phyloP scores from a whole-genome alignment of 2,888 invertebrate species.

The Sarcophaga carnaria region DNA sequence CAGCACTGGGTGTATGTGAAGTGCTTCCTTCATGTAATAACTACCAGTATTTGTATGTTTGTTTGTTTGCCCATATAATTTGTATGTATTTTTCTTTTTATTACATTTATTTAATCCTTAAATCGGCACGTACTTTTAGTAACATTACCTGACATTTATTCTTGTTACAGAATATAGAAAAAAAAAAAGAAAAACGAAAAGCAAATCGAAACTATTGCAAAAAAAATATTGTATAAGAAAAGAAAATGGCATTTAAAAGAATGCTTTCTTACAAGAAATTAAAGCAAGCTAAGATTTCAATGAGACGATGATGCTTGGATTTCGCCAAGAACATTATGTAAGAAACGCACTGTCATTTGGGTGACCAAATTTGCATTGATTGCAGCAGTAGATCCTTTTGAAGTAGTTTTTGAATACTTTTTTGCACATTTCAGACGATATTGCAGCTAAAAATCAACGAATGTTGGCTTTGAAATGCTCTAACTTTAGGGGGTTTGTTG shows the following conservation, averaged over 20 bases:
- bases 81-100: slow-evolving; percentile 40
- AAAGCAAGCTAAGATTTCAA: too few relatives aligned
- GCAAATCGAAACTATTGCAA: background rate
- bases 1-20: too few relatives aligned
- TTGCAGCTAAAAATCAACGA: too few relatives aligned
- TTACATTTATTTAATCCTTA: slow-evolving; percentile 40
- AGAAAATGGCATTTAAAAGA: background rate
- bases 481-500: too few relatives aligned
- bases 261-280: background rate
- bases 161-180: slow-evolving; percentile 14
- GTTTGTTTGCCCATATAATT: slow-evolving; percentile 4
- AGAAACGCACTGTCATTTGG: too few relatives aligned
- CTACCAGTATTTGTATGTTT: background rate
- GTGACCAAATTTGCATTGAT: too few relatives aligned
- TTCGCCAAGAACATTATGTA: too few relatives aligned
- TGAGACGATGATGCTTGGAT: too few relatives aligned
- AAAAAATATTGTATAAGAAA: background rate
- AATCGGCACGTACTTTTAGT: slow-evolving; percentile 61
- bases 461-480: too few relatives aligned
- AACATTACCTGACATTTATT: slow-evolving; percentile 63
- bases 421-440: too few relatives aligned
- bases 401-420: too few relatives aligned
- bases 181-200: background rate
- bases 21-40: slow-evolving; percentile 11
- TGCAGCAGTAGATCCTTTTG: too few relatives aligned